These are phyloP conservation scores for Drosophila persimilis DNA, from an alignment of 1,140 invertebrate species.

Conservation along the genomic window DNA sequence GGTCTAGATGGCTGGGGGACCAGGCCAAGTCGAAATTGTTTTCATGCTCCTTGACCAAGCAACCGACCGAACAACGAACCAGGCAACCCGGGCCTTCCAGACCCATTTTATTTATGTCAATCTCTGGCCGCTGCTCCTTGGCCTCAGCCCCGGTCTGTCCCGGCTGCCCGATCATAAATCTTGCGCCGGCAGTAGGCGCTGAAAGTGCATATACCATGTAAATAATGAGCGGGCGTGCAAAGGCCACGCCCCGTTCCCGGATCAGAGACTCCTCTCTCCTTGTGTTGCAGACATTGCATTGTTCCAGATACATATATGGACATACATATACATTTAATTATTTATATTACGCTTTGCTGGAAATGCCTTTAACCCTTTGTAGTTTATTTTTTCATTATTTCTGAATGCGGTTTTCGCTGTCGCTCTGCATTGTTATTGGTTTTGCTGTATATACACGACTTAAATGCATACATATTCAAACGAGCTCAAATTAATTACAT, in stretches of 20 bases:
- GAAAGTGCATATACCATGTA: constrained; percentile 52
- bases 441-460: constrained; percentile 17
- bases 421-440: constrained; percentile 41
- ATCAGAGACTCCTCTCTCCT: no score
- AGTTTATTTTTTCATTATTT: constrained; percentile 38
- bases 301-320: constrained; percentile 3
- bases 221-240: constrained; percentile 61
- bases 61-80: constrained; percentile 27
- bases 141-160: constrained; percentile 3
- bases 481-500: constrained; percentile 72
- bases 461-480: constrained; percentile 36
- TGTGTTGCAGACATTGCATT: neutral
- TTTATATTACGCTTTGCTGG: constrained; percentile 54
- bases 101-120: constrained; percentile 77
- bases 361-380: constrained; percentile 52
- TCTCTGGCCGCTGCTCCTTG: constrained; percentile 45
- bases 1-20: no score
- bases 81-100: constrained; percentile 21
- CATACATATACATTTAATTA: constrained; percentile 54
- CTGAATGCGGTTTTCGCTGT: constrained; percentile 17
- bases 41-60: constrained; percentile 61
- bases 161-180: constrained; percentile 26
- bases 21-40: constrained; percentile 53
- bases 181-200: constrained; percentile 50
- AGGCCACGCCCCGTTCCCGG: constrained; percentile 51